Percentiles rank a stretch among this genome's conserved stretches.
These are phyloP conservation scores for Scrobipalpa atriplicella DNA, from an alignment of 2,888 invertebrate genomes.

Conservation along the genomic window DNA sequence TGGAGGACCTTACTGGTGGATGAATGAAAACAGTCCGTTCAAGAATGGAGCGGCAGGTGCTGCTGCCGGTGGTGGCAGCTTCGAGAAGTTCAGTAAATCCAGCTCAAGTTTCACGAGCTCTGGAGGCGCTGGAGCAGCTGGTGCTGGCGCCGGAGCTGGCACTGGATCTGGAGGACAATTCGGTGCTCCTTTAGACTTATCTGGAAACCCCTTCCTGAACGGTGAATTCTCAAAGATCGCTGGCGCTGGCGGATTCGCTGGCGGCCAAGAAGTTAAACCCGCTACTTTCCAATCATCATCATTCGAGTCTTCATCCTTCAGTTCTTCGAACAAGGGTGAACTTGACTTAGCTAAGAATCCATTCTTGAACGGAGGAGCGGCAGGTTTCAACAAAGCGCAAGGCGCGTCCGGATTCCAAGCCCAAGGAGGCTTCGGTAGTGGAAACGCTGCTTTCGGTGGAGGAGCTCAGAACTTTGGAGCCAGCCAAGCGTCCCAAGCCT, in stretches of 20 bases:
- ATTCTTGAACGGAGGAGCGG: conserved; percentile 53
- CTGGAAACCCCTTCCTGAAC: conserved; percentile 62
- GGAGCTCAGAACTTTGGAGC: conserved; percentile 22
- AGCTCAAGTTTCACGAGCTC: conserved; percentile 48
- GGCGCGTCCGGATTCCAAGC: conserved; percentile 39
- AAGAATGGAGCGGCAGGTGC: conserved; percentile 63
- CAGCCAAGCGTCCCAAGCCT: conserved; percentile 20
- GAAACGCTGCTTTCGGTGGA: conserved; percentile 28
- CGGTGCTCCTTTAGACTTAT: conserved; percentile 47
- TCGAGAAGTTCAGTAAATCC: conserved; percentile 67
- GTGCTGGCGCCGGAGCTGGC: conserved; percentile 31
- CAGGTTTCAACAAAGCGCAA: conserved; percentile 36
- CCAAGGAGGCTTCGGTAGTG: conserved; percentile 35
- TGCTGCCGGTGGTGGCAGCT: conserved; percentile 49
- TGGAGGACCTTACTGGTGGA: conserved; percentile 84
- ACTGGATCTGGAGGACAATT: conserved; percentile 34
- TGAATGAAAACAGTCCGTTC: conserved; percentile 82
- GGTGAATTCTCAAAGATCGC: conserved; percentile 56
- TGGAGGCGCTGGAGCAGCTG: conserved; percentile 37
- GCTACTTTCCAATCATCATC: conserved; percentile 50
- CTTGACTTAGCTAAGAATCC: conserved; percentile 63
- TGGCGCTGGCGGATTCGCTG: conserved; percentile 38
- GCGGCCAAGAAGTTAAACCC: conserved; percentile 30
- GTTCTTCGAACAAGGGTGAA: conserved; percentile 55
- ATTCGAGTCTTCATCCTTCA: conserved; percentile 59